Evolutionary conservation across 2,113 vertebrate genomes (phyloP).

Genomic region (Rhinoderma darwinii): DNA sequence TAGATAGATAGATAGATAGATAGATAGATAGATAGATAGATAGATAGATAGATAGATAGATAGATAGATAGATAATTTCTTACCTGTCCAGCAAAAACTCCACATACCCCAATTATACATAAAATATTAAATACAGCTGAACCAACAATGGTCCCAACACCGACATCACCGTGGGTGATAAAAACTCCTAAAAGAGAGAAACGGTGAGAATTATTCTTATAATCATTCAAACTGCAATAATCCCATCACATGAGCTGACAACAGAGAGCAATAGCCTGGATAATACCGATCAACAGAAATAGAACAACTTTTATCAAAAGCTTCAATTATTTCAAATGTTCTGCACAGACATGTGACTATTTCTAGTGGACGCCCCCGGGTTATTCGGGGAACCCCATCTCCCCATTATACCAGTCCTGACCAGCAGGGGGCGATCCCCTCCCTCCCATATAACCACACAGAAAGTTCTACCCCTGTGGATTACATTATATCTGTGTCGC

Average conservation of each 20-base stretch:
- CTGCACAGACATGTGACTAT: not conserved
- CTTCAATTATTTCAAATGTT: too few species aligned
- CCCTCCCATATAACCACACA: not conserved
- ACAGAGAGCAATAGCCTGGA: not conserved
- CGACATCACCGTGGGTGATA: conserved; percentile 96
- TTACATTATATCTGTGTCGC: not conserved
- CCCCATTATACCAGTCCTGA: not conserved
- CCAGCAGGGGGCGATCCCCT: not conserved
- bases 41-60: conserved; percentile 12
- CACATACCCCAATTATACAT: conserved; percentile 96
- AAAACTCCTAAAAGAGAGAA: conserved; percentile 85
- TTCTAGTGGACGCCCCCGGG: not conserved
- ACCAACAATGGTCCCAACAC: conserved; percentile 96
- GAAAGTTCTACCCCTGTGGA: not conserved
- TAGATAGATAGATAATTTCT: conserved; percentile 61
- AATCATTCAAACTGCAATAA: not conserved
- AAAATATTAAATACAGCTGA: conserved; percentile 98
- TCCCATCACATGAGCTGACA: not conserved
- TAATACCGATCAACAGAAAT: too few species aligned
- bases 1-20: not conserved
- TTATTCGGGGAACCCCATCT: not conserved
- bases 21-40: not conserved
- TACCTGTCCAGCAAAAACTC: conserved; percentile 96
- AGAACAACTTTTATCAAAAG: too few species aligned
- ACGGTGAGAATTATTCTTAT: not conserved